These are phyloP conservation scores for Ferrisia virgata DNA, from an alignment of 2,888 invertebrate genomes.

Conservation along the genomic window DNA sequence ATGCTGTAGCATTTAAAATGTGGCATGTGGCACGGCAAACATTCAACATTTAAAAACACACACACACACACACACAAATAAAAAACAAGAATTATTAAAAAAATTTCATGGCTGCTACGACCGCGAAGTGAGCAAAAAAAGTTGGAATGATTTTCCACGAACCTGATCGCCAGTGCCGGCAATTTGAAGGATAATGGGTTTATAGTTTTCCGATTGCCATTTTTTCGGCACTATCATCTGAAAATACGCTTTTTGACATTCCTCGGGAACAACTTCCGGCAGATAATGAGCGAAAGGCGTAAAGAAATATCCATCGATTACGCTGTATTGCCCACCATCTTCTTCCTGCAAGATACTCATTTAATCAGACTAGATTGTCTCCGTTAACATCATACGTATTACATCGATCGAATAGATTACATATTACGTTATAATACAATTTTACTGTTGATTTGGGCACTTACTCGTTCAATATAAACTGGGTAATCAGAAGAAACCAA, in stretches of 20 bases:
- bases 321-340: conserved; percentile 59
- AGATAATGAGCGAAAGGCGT: conserved; percentile 79
- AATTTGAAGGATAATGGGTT: conserved; percentile 87
- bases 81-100: conserved; percentile 38
- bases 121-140: not conserved
- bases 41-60: not conserved
- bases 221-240: conserved; percentile 76
- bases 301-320: conserved; percentile 82
- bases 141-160: conserved; percentile 55
- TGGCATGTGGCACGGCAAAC: not conserved
- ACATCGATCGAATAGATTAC: no score
- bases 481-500: conserved; percentile 80
- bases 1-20: conserved; percentile 59
- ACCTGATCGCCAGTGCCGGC: conserved; percentile 99
- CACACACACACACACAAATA: not conserved
- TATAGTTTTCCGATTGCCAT: conserved; percentile 68
- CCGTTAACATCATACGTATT: no score
- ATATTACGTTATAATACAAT: not conserved
- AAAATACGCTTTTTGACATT: conserved; percentile 79
- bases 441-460: conserved; percentile 46
- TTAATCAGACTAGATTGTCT: no score
- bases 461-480: conserved; percentile 80
- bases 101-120: no score
- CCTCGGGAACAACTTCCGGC: conserved; percentile 82
- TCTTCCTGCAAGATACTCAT: not conserved